Percentiles rank a stretch among this genome's conserved stretches.
Conservation (phyloP, 2,888 invertebrate genomes). For the Eupithecia vulgata region DNA sequence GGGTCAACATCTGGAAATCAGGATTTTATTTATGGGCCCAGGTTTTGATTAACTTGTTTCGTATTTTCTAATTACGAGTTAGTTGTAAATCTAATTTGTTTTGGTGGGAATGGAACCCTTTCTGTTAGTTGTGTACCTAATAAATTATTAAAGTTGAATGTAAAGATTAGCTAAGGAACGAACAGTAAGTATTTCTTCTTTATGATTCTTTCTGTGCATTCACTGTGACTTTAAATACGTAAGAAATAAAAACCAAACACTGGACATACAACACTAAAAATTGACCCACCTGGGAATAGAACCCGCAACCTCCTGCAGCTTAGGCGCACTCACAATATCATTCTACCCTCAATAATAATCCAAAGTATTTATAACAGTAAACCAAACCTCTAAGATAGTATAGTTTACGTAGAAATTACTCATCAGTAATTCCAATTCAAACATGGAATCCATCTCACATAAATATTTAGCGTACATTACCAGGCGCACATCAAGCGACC, state of each 20-base stretch:
- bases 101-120: slow-evolving; percentile 12
- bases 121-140: background rate
- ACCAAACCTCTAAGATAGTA: background rate
- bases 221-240: no score
- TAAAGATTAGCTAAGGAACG: background rate
- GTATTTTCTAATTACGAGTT: slow-evolving; percentile 39
- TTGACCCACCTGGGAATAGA: background rate
- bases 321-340: background rate
- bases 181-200: no score
- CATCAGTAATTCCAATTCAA: background rate
- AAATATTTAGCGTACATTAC: slow-evolving; percentile 49
- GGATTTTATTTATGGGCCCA: slow-evolving; percentile 52
- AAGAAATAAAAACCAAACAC: background rate
- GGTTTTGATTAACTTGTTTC: slow-evolving; percentile 51
- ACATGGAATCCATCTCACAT: slow-evolving; percentile 19
- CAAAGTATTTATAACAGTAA: background rate
- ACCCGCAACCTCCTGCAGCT: background rate
- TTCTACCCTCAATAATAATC: background rate
- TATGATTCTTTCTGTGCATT: no score
- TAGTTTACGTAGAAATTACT: background rate
- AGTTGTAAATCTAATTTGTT: slow-evolving; percentile 29
- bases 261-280: background rate
- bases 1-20: slow-evolving; percentile 65
- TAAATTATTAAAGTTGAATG: background rate
- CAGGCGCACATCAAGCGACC: slow-evolving; percentile 66